Evolutionary conservation across 1,140 invertebrate genomes (phyloP).

Genomic region (Ganaspis sp.): DNA sequence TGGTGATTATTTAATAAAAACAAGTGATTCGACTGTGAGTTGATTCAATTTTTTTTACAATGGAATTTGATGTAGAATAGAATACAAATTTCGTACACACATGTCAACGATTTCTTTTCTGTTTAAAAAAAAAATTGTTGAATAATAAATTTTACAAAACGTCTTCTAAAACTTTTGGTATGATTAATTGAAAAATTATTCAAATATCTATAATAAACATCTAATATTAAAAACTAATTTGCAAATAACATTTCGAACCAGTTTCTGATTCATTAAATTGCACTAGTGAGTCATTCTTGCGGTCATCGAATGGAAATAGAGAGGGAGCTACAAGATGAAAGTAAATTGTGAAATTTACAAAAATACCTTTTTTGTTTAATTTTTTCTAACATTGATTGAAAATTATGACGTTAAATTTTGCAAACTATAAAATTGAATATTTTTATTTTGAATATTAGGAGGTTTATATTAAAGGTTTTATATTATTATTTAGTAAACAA

Average conservation of each 20-base stretch:
- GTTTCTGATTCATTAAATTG: constrained; percentile 2
- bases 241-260: neutral
- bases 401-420: neutral
- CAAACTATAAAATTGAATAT: neutral
- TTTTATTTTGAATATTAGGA: neutral
- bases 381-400: neutral
- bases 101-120: neutral
- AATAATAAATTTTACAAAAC: too few species aligned
- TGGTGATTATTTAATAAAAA: neutral
- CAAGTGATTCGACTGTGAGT: neutral
- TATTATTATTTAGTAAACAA: too few species aligned
- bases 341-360: constrained; percentile 11
- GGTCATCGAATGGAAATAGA: constrained; percentile 6
- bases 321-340: neutral
- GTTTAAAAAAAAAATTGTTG: neutral
- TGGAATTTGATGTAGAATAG: neutral
- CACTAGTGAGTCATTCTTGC: constrained; percentile 8
- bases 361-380: neutral
- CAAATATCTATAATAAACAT: neutral
- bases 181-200: neutral
- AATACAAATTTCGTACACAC: neutral
- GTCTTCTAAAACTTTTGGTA: neutral
- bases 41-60: neutral
- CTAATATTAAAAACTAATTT: neutral
- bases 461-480: neutral